Base-by-base conservation (phyloP, 2,888 invertebrate genomes). In the Apamea monoglypha region DNA sequence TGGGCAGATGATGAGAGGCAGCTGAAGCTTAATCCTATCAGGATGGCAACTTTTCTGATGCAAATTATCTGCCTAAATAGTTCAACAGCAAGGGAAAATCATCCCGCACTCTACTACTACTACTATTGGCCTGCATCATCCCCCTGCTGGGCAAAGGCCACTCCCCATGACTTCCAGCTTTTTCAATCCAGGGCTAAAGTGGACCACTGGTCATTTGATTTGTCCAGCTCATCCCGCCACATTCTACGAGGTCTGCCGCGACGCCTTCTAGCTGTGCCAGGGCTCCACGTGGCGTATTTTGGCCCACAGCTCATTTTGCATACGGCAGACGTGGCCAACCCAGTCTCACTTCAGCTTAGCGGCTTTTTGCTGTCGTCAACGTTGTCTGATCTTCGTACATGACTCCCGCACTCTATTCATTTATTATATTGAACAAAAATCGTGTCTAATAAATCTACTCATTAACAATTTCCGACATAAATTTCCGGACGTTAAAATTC, bases 401-500 rank as follows among this genome's bases (percentile, higher is more conserved):
- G 50, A 53, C 50, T 53, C 8, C 21, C 53, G 2, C n/a, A 59
- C 56, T n/a, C 56, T 56, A 25, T 25, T 25, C 4, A 59, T 25
- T 59, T 5, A n/a, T 21, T 7, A 53, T 4, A 72, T 25, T 36
- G 4, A 76, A 47, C 10, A 64, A 40, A 64, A 66, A 72, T 16
- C 10, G 0, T 25, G 1, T 16, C 16, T 32, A 25, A 80, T 56
- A 44, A 68, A 81, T 74, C 16, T 4, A 36, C 44, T 69, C 14
- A 82, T 63, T 68, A 68, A 63, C 56, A 36, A 76, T 74, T 74
- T 40, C 53, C 76, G 18, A 18, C 61, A 47, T 32, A 47, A 66
- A 81, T 85, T 81, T 29, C 29, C 40, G 36, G 59, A 71, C 78
- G 47, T 66, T 78, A 53, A 81, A 67, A 72, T 78, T 72, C 18